phyloP scores from a whole-genome alignment of 1,140 invertebrate species.

The Thaumetopoea pityocampa region DNA sequence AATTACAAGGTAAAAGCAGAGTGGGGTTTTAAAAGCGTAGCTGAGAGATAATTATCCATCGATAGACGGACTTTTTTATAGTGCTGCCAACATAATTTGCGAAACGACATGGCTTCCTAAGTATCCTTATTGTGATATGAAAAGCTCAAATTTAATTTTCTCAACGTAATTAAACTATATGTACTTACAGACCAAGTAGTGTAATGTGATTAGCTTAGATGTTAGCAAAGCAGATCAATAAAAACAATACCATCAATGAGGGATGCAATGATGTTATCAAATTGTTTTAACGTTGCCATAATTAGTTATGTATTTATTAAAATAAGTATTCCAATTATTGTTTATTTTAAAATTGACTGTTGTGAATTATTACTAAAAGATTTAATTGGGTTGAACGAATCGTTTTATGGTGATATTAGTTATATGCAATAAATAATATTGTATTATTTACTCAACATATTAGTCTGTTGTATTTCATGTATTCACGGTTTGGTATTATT shows the following conservation, averaged over 20 bases:
- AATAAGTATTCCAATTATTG: constrained; percentile 37
- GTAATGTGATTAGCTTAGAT: constrained; percentile 30
- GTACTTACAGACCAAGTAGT: constrained; percentile 36
- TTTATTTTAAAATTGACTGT: constrained; percentile 50
- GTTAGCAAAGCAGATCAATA: constrained; percentile 5
- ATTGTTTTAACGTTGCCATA: constrained; percentile 44
- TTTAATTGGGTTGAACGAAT: constrained; percentile 42
- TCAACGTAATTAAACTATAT: constrained; percentile 7
- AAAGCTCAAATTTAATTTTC: constrained; percentile 70
- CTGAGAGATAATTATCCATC: no score
- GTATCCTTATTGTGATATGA: constrained; percentile 41
- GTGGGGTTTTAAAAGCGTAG: no score
- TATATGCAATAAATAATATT: constrained; percentile 44
- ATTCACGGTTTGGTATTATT: constrained; percentile 45
- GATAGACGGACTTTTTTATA: no score
- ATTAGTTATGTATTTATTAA: constrained; percentile 41
- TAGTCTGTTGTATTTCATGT: constrained; percentile 44
- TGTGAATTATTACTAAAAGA: constrained; percentile 51
- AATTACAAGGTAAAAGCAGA: no score
- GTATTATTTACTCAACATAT: constrained; percentile 12
- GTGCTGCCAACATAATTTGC: no score
- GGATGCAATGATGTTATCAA: constrained; percentile 7
- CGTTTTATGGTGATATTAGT: constrained; percentile 60
- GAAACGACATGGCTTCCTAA: no score
- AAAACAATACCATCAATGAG: constrained; percentile 5